Conservation (phyloP, 2,888 invertebrate genomes). For the Apotomis capreana region DNA sequence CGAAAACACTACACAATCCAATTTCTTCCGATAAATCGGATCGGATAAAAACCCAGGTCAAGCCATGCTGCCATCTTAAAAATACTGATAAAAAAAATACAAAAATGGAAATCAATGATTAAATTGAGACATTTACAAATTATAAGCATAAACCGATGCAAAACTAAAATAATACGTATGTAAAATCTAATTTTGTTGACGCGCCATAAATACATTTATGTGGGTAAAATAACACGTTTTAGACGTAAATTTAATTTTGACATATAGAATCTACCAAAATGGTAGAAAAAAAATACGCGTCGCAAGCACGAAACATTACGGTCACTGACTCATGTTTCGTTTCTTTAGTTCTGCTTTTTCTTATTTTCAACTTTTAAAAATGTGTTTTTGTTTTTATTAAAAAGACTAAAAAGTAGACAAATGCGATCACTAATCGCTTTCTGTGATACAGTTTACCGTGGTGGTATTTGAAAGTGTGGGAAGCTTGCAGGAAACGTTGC, state of each 20-base stretch:
- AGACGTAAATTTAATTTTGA: neutral
- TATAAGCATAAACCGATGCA: too few species aligned
- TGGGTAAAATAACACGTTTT: neutral
- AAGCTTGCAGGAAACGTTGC: constrained; percentile 35
- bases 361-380: constrained; percentile 30
- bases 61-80: too few species aligned
- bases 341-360: constrained; percentile 41
- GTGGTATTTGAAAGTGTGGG: constrained; percentile 15
- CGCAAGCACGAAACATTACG: constrained; percentile 35
- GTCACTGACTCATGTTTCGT: constrained; percentile 45
- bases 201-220: too few species aligned
- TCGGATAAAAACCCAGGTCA: too few species aligned
- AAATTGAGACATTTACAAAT: too few species aligned
- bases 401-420: constrained; percentile 25
- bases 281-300: constrained; percentile 26
- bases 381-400: constrained; percentile 38
- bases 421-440: constrained; percentile 23
- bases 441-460: constrained; percentile 10
- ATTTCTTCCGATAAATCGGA: too few species aligned
- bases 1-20: too few species aligned
- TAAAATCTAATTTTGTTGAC: too few species aligned
- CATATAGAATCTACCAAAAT: constrained; percentile 29
- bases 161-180: too few species aligned
- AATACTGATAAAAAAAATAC: too few species aligned
- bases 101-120: too few species aligned